Base-by-base conservation (phyloP, 2,888 invertebrate species). In the Stictocephala bisonia region DNA sequence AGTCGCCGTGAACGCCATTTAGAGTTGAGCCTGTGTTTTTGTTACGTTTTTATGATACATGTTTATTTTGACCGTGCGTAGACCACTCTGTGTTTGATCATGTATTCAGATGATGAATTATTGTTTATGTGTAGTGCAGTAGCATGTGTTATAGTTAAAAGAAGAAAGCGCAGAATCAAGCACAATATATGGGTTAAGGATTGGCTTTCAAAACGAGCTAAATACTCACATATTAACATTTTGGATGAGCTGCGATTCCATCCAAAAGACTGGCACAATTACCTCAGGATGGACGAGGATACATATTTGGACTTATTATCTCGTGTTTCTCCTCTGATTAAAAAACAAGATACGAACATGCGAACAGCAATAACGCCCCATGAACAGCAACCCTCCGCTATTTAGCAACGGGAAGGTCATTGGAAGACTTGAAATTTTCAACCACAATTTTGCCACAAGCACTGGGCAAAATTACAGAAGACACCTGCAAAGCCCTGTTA, bases 161-260 rank as follows among this genome's bases (percentile, higher is more conserved):
- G 53, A 53, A 53, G 53, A 60, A 60, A 31, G 60, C 60, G 60
- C 35, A 29, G 35, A 60, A 15, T 60, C 60, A 60, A 60, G 35
- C 53, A 15, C 26, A 26, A 53, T 26, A 18, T 53, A 26, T 53
- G 53, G 50, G 50, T 15, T 50, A 50, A 26, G 26, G 7, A 26
- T 3, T 56, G 26, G 60, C 31, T 60, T 60, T 60, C n/a, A 60
- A 60, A 60, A 60, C 20, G 35, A 60, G 60, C 18, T 31, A 9
- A 53, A 26, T 31, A 31, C 35, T n/a, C n/a, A n/a, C n/a, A n/a
- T n/a, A n/a, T n/a, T 18, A 50, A 18, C 3, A 50, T 31, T 31
- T 31, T 31, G 35, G 35, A 31, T 31, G 35, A 31, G 35, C 35
- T 31, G 35, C 35, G 35, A 31, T 31, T 31, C 35, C 35, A 31